Conservation (phyloP, 1,140 invertebrate species). For the Melitaea cinxia region DNA sequence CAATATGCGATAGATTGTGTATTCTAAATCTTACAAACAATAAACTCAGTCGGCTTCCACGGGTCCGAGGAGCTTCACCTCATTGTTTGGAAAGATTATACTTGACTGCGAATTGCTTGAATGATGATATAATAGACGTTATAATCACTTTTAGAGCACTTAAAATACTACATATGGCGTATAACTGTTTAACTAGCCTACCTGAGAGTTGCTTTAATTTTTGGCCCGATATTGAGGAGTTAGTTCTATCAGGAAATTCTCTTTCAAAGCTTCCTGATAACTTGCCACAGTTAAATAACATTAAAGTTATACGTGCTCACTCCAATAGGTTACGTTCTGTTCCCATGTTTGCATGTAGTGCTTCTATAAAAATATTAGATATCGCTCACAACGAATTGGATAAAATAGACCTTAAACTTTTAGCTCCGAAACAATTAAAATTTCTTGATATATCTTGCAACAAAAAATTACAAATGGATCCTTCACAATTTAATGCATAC, state of each 20-base stretch:
- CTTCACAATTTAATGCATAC: slow-evolving; percentile 90
- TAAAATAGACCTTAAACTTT: slow-evolving; percentile 86
- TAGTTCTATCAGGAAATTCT: slow-evolving; percentile 92
- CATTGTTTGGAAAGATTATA: slow-evolving; percentile 87
- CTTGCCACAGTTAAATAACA: slow-evolving; percentile 86
- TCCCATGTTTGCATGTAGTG: slow-evolving; percentile 88
- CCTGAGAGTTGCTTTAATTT: slow-evolving; percentile 88
- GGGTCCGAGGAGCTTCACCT: slow-evolving; percentile 82
- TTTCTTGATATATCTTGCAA: slow-evolving; percentile 94
- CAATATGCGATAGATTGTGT: slow-evolving; percentile 86
- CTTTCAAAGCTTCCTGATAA: slow-evolving; percentile 89
- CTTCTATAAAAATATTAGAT: slow-evolving; percentile 90
- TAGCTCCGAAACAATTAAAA: slow-evolving; percentile 91
- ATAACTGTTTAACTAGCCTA: slow-evolving; percentile 88
- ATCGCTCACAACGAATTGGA: slow-evolving; percentile 92
- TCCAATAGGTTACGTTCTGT: slow-evolving; percentile 89
- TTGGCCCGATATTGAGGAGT: slow-evolving; percentile 90
- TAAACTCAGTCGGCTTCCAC: slow-evolving; percentile 85
- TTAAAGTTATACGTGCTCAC: slow-evolving; percentile 90
- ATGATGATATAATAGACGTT: slow-evolving; percentile 86
- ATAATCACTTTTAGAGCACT: slow-evolving; percentile 86
- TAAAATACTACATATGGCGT: slow-evolving; percentile 88
- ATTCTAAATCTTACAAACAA: slow-evolving; percentile 91
- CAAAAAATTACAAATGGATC: slow-evolving; percentile 89
- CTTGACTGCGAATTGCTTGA: slow-evolving; percentile 89